Evolutionary conservation across 2,797 vertebrate genomes (phyloP), one percentile per base, ranked within the genome.

Genomic region (Smutsia gigantea): DNA sequence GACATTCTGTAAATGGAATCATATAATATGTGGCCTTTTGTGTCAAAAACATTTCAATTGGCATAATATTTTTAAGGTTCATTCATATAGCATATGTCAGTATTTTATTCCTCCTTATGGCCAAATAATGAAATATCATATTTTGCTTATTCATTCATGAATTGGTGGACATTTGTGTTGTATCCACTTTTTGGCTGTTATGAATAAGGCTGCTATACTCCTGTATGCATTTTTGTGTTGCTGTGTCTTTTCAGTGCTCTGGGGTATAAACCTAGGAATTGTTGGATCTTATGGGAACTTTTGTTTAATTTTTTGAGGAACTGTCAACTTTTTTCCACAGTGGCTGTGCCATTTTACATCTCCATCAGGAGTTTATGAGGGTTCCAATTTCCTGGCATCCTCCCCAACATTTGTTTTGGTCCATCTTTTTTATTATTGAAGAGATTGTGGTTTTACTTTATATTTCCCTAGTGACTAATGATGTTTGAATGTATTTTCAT

Each of bases 71-170:
- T 68, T 69, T 53, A 61, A 72, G 64, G 18, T 91, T 88, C 55
- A 68, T 59, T n/a, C 1, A 37, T 61, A 14, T 89, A 7, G 8
- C 10, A 74, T 63, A 0, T 68, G 14, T 63, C 3, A 79, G 42
- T 79, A 27, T 34, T 94, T 68, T 75, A 39, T 74, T 83, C 7
- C 37, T 74, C 68, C 88, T 61, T 77, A 53, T 84, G 71, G 57
- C 17, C 29, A 51, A 61, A 69, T 90, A 90, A 82, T 93, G 19
- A 25, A 79, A 85, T 82, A 59, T 23, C 14, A 81, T 8, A 57
- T 90, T 94, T 93, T 91, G 46, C 55, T 83, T 94, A 78, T 72
- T 69, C 39, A 68, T 84, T 90, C 27, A 66, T 23, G 27, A 77
- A 13, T 61, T 87, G 34, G 42, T 84, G 19, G 61, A 88, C 29